Percentiles rank a stretch among this genome's conserved stretches.
These are phyloP conservation scores for Caenorhabditis sp. DNA, from an alignment of 2,888 invertebrate species.

Conservation along the genomic window DNA sequence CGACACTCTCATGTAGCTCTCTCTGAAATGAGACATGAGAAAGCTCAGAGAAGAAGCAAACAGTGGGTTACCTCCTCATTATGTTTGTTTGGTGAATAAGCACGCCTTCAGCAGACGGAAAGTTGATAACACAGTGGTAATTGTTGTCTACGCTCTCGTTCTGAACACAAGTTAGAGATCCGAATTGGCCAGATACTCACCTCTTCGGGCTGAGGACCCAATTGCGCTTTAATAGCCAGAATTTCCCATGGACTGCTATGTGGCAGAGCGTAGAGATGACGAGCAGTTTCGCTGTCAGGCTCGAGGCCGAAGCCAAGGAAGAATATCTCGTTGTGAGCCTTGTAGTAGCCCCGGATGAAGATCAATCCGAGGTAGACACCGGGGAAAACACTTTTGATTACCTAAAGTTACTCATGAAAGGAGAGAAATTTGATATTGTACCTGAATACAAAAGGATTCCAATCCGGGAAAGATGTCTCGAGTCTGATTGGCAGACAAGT, in stretches of 20 bases:
- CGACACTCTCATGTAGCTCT: slow-evolving; percentile 67
- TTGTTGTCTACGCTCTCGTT: slow-evolving; percentile 10
- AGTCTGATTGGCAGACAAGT: slow-evolving; percentile 70
- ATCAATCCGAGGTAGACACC: slow-evolving; percentile 55
- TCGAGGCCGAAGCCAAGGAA: slow-evolving; percentile 71
- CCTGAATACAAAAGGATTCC: slow-evolving; percentile 72
- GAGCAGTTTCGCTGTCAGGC: slow-evolving; percentile 63
- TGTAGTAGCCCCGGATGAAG: slow-evolving; percentile 74
- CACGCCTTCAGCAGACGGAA: slow-evolving; percentile 73
- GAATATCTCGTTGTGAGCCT: slow-evolving; percentile 75
- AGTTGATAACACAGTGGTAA: slow-evolving; percentile 69
- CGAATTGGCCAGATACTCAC: background rate
- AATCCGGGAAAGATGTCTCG: slow-evolving; percentile 73
- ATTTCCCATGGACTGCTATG: slow-evolving; percentile 47
- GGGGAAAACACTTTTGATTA: slow-evolving; percentile 65
- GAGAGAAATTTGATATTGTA: background rate
- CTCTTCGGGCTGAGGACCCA: slow-evolving; percentile 47
- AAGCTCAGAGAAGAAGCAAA: background rate
- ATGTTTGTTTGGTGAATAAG: slow-evolving; percentile 72
- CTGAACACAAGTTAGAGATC: background rate
- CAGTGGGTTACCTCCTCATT: slow-evolving; percentile 23
- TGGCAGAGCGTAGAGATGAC: slow-evolving; percentile 52
- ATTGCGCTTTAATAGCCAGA: slow-evolving; percentile 36
- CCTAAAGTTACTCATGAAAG: slow-evolving; percentile 26
- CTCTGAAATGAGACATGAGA: slow-evolving; percentile 55